Evolutionary conservation across 2,888 invertebrate genomes (phyloP).

Genomic region (Muscina levida): DNA sequence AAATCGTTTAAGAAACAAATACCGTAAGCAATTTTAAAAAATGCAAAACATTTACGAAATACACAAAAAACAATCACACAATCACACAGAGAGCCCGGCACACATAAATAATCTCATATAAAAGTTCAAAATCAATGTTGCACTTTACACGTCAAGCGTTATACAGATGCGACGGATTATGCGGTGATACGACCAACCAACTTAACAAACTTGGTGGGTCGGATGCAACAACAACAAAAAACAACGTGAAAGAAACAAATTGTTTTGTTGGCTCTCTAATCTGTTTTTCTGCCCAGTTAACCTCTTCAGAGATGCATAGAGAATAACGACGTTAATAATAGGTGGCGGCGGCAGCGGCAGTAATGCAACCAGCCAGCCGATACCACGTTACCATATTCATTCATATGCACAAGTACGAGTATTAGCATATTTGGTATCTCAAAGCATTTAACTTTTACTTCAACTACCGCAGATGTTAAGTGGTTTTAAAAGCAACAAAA

Average conservation of each 20-base stretch:
- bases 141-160: not conserved
- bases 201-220: no score
- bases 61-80: not conserved
- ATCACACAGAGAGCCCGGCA: conserved; percentile 20
- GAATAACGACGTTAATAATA: not conserved
- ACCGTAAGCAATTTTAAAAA: not conserved
- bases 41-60: not conserved
- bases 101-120: conserved; percentile 49
- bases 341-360: conserved; percentile 1
- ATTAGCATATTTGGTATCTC: conserved; percentile 8
- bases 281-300: conserved; percentile 64
- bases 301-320: conserved; percentile 59
- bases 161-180: not conserved
- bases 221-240: conserved; percentile 30
- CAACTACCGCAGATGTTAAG: conserved; percentile 11
- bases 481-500: conserved; percentile 14
- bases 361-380: not conserved
- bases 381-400: no score
- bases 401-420: not conserved
- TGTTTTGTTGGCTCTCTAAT: not conserved
- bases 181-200: conserved; percentile 8
- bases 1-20: conserved; percentile 6
- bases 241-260: conserved; percentile 33
- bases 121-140: conserved; percentile 61
- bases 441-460: conserved; percentile 11